phyloP scores from a whole-genome alignment of 2,113 vertebrate genomes.

The Formicarius rufipectus region DNA sequence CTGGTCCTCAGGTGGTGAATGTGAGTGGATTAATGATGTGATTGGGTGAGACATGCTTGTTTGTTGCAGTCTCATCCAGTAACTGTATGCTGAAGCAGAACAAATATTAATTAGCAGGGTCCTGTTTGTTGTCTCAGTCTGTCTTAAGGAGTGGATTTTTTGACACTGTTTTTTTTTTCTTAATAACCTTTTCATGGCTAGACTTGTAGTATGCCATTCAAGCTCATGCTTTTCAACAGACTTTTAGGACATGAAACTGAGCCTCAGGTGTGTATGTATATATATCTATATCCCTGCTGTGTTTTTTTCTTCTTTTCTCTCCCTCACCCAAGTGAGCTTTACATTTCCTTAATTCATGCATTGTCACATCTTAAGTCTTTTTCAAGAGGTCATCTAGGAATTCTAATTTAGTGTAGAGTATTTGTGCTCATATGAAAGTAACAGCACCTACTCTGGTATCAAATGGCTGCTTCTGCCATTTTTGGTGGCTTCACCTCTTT shows the following conservation, averaged over 20 bases:
- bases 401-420: not conserved
- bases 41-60: conserved; percentile 49
- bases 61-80: conserved; percentile 58
- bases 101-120: conserved; percentile 74
- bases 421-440: not conserved
- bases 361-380: not conserved
- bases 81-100: conserved; percentile 63
- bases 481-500: not conserved
- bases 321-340: not conserved
- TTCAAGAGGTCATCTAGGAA: not conserved
- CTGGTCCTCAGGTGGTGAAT: conserved; percentile 69
- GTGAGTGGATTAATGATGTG: conserved; percentile 70
- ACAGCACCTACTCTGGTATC: not conserved
- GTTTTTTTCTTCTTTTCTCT: not conserved
- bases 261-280: not conserved
- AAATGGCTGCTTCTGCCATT: not conserved
- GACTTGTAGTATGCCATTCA: not conserved
- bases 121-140: conserved; percentile 49
- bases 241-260: not conserved
- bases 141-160: conserved; percentile 44
- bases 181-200: conserved; percentile 21
- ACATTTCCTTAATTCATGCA: not conserved
- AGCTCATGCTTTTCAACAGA: not conserved
- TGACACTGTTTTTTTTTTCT: not conserved
- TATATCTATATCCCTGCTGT: not conserved